phyloP scores from a whole-genome alignment of 2,797 vertebrate species.

The Glossophaga mutica region DNA sequence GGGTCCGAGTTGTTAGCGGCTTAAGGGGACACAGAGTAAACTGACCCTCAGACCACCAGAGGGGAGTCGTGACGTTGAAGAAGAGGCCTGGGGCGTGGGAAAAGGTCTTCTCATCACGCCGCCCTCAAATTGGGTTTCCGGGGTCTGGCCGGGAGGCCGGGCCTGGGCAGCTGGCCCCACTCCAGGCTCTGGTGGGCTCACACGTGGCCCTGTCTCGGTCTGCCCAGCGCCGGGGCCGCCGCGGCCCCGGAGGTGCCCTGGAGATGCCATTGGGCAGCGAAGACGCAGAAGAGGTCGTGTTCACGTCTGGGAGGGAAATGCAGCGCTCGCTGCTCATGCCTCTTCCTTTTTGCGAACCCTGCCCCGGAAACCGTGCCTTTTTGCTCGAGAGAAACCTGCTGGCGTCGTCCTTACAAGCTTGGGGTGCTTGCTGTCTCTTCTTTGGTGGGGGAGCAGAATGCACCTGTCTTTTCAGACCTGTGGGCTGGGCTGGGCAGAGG shows the following conservation, averaged over 20 bases:
- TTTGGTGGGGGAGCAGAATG: constrained; percentile 26
- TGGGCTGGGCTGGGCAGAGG: neutral
- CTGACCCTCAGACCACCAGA: neutral
- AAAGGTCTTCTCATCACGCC: neutral
- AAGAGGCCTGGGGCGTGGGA: accelerated
- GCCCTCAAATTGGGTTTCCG: neutral
- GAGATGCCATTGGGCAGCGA: accelerated
- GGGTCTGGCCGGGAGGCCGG: neutral
- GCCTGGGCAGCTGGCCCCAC: neutral
- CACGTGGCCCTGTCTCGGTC: accelerated
- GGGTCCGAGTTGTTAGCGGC: neutral
- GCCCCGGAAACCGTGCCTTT: constrained; percentile 40
- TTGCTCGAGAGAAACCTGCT: constrained; percentile 51
- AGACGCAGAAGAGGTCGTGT: accelerated
- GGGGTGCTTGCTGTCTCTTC: neutral
- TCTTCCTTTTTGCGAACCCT: accelerated
- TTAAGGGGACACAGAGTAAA: neutral
- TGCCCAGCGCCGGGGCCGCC: accelerated
- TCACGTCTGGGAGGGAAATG: accelerated
- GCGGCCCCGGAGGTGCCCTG: accelerated
- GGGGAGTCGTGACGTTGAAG: neutral
- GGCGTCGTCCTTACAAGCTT: constrained; percentile 38
- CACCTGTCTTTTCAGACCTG: constrained; percentile 51
- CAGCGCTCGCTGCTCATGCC: accelerated
- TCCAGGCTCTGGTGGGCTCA: accelerated